Evolutionary conservation across 23 tunicate species (phyloP).

Genomic region (Styela plicata): DNA sequence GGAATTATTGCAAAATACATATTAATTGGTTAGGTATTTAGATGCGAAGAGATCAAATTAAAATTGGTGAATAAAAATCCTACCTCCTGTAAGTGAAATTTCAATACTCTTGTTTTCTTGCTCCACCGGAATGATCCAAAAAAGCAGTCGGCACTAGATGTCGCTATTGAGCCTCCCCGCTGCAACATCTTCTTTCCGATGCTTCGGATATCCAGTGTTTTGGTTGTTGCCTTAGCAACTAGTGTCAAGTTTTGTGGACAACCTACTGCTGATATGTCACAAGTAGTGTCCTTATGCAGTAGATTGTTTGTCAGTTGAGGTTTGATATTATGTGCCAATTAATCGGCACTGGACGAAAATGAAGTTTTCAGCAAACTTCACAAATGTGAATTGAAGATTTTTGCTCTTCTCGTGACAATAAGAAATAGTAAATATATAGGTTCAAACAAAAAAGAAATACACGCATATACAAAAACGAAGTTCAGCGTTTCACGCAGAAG

Average conservation of each 20-base stretch:
- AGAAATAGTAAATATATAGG: too few relatives aligned
- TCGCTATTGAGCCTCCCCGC: conserved; percentile 5
- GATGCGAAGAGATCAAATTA: too few relatives aligned
- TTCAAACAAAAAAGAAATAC: not conserved
- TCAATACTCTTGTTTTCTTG: conserved; percentile 47
- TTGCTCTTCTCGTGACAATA: not conserved
- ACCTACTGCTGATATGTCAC: not conserved
- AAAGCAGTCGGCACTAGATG: conserved; percentile 30
- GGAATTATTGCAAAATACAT: too few relatives aligned
- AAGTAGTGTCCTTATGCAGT: too few relatives aligned
- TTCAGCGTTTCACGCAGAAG: not conserved
- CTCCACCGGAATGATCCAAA: conserved; percentile 85
- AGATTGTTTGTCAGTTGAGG: too few relatives aligned
- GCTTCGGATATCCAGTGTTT: not conserved
- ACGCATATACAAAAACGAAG: not conserved
- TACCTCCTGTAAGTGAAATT: conserved; percentile 66
- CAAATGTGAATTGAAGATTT: not conserved
- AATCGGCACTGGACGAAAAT: too few relatives aligned
- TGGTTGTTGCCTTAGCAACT: not conserved
- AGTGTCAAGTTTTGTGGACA: not conserved
- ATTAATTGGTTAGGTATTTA: too few relatives aligned
- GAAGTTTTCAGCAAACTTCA: too few relatives aligned
- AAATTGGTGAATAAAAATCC: not conserved
- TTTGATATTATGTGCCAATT: too few relatives aligned
- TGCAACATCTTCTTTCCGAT: conserved; percentile 19